These are phyloP conservation scores for Parnassius mnemosyne DNA, from an alignment of 2,888 invertebrate species.

Conservation along the genomic window DNA sequence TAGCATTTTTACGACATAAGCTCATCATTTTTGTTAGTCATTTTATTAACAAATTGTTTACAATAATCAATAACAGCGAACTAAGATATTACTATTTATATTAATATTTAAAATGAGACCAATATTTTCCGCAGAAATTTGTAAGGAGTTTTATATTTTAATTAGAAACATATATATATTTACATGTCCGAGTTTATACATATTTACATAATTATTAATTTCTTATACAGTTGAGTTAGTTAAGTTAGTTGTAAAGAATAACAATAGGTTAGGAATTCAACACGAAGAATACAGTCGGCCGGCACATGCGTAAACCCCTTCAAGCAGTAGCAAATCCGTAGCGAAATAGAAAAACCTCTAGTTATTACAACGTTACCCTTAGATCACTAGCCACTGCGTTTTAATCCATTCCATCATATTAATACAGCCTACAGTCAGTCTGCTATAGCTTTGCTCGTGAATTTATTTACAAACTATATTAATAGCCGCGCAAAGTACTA, in stretches of 20 bases:
- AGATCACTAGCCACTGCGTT: too few relatives aligned
- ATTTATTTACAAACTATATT: neutral
- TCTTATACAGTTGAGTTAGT: neutral
- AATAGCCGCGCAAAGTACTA: too few relatives aligned
- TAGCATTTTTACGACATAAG: too few relatives aligned
- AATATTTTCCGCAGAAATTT: too few relatives aligned
- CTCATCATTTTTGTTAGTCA: too few relatives aligned
- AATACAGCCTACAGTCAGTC: neutral
- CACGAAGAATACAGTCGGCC: neutral
- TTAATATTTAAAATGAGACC: too few relatives aligned
- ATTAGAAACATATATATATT: too few relatives aligned
- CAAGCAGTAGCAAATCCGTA: conserved; percentile 7
- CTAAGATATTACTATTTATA: too few relatives aligned
- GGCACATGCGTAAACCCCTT: conserved; percentile 18
- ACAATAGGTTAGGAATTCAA: neutral
- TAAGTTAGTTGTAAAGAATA: neutral
- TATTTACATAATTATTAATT: neutral
- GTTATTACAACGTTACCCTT: neutral
- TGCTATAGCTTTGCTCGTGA: neutral
- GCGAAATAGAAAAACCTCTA: neutral
- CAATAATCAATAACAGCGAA: too few relatives aligned
- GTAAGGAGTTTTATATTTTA: too few relatives aligned
- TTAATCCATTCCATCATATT: neutral
- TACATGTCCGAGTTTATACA: neutral
- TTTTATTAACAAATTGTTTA: too few relatives aligned